Base-by-base conservation (phyloP, 2,113 vertebrate species). In the Gavialis gangeticus region DNA sequence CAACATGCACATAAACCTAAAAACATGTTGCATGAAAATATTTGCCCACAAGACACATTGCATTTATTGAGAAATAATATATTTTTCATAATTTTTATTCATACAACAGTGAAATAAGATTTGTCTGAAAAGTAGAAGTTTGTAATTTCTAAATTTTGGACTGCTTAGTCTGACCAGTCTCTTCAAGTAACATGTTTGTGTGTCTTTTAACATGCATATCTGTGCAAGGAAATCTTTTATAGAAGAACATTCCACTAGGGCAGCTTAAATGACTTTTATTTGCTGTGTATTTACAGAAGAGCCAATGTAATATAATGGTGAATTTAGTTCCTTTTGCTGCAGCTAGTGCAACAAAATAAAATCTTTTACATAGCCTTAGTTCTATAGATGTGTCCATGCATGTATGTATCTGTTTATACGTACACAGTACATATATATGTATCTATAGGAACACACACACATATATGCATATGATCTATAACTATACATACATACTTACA, bases 11-110 rank as follows among this genome's bases (percentile, higher is more conserved):
- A 75, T 89, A 95, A 89, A 87, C 75, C 90, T 94, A 64, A 89
- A 93, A 93, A 90, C 60, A 90, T 22, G 37, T 57, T 77, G 84
- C 88, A 90, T 95, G 91, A 93, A 95, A 94, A 75, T 69, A 84
- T 12, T 77, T 94, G 79, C 77, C 75, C 73, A 55, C 55, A 13
- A 60, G 37, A 87, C 93, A 55, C 91, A 89, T 83, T 95, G 79
- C 69, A 92, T 75, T 94, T 79, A 63, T 90, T 77, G 84, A 89
- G 90, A 94, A 95, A 91, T 77, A 37, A 37, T 9, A 10, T 24
- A 79, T 82, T 96, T 95, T 95, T 93, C 80, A 81, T 81, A 81
- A 89, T 95, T 86, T 64, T 91, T 93, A 87, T 9, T 77, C 84
- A 89, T 84, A 85, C 1, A n/a, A 91, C 69, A 89, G 37, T 93